Evolutionary conservation across 2,113 vertebrate species (phyloP), one percentile per base, ranked within the genome.

Genomic region (Tetrax tetrax): DNA sequence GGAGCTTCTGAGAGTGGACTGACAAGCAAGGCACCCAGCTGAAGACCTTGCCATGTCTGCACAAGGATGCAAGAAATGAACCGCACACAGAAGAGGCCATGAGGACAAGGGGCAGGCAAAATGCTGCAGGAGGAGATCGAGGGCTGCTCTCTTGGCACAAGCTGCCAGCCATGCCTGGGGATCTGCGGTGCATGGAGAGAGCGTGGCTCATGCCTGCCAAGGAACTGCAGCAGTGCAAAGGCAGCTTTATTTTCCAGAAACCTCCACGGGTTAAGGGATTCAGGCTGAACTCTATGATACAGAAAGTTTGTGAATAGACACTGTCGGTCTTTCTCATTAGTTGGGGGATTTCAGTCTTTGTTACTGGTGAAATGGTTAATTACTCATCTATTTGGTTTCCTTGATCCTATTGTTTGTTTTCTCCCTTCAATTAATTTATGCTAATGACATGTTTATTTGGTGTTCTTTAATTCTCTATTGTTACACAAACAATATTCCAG

Each of bases 361-460:
- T 95, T 88, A 80, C 37, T 68, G 18, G 72, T 66, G 68, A 95
- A 96, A 90, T 81, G 64, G 72, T 94, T 92, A 95, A 92, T 96
- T 92, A 82, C 87, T 92, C 79, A 77, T 90, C 66, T 96, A 48
- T 89, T 94, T 97, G 68, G 75, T 35, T 94, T 92, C 61, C 86
- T 84, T 89, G 65, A 90, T 83, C 43, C 71, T 88, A 60, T 77
- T 81, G 68, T 71, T 94, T 93, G 75, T 91, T 92, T 90, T 88
- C 60, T 53, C 72, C 79, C 64, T 87, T 87, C 87, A 96, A 90
- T 96, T 97, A 96, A 89, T 91, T 91, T 94, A 89, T 89, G 91
- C 21, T 96, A 96, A 96, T 89, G 66, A 96, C 10, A 35, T 87
- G 87, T 72, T 96, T 95, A 83, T 84, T 91, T 95, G 33, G 53